phyloP scores from a whole-genome alignment of 2,888 invertebrate genomes.

The Notodonta dromedarius region DNA sequence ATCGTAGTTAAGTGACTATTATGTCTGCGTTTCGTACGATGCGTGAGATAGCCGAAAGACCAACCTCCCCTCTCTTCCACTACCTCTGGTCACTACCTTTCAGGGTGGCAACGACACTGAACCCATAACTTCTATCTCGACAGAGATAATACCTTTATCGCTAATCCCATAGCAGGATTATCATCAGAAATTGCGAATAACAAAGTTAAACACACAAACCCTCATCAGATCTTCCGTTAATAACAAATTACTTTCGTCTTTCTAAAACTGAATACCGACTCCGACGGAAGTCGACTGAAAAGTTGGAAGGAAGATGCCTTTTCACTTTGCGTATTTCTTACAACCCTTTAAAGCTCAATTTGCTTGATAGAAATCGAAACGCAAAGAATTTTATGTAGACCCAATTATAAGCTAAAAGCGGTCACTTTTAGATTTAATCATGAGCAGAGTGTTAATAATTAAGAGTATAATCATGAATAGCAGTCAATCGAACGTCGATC shows the following conservation, averaged over 20 bases:
- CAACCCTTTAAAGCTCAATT: constrained; percentile 70
- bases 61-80: too few species aligned
- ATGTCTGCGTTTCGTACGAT: too few species aligned
- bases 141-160: too few species aligned
- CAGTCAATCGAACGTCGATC: too few species aligned
- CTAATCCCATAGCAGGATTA: not conserved
- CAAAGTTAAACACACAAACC: not conserved
- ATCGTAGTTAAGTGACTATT: too few species aligned
- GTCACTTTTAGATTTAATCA: not conserved
- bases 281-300: constrained; percentile 25
- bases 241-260: constrained; percentile 20
- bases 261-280: constrained; percentile 24
- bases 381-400: constrained; percentile 52
- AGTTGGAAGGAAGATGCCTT: constrained; percentile 35
- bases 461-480: too few species aligned
- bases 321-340: constrained; percentile 58
- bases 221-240: constrained; percentile 17
- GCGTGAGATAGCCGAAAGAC: too few species aligned
- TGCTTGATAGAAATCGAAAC: constrained; percentile 62
- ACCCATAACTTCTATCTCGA: too few species aligned
- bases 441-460: too few species aligned
- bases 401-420: constrained; percentile 32
- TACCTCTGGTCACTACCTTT: too few species aligned
- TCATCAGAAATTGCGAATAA: not conserved
- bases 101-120: too few species aligned